Evolutionary conservation across 2,113 vertebrate genomes (phyloP), one percentile per base, ranked within the genome.

Genomic region (Oryzias woworae): DNA sequence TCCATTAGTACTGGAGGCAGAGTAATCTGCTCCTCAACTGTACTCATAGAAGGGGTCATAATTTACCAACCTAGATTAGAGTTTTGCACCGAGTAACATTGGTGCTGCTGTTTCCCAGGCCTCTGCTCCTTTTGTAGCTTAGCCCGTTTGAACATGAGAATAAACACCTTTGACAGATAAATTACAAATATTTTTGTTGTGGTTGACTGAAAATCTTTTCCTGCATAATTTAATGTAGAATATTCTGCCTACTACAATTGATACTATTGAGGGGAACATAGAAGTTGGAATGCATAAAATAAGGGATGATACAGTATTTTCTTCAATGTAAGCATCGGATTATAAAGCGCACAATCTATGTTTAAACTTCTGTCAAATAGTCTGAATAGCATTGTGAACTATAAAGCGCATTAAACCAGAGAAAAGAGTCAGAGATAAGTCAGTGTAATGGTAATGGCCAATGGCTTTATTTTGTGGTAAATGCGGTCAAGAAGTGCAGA

Each of bases 91-190:
- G 50, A 69, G 26, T 59, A 66, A 82, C 31, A 53, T 36, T 48
- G 53, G 48, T 54, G 46, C 44, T 68, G 47, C 69, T 45, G 43
- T 85, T 87, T 87, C 85, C 71, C 80, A 83, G 80, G 20, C 49
- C 46, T 42, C 18, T 42, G 58, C 53, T 26, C 77, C n/a, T 65
- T 54, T 58, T 62, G 26, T 54, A 28, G 54, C 17, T 51, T 52
- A 20, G 43, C 63, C 47, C 31, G 14, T 44, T 28, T 53, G 5
- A 65, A 24, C 56, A 41, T 66, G 50, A 53, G 66, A 73, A 60
- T 70, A 20, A 50, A 58, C 26, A 65, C 31, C 24, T 63, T 12
- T 58, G 24, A 31, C n/a, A 24, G 44, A 66, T 47, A 26, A 62
- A 4, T 22, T 26, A 14, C n/a, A n/a, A 58, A 53, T 17, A 31